Evolutionary conservation across 1,140 invertebrate species (phyloP).

Genomic region (Melipona quadrifasciata): DNA sequence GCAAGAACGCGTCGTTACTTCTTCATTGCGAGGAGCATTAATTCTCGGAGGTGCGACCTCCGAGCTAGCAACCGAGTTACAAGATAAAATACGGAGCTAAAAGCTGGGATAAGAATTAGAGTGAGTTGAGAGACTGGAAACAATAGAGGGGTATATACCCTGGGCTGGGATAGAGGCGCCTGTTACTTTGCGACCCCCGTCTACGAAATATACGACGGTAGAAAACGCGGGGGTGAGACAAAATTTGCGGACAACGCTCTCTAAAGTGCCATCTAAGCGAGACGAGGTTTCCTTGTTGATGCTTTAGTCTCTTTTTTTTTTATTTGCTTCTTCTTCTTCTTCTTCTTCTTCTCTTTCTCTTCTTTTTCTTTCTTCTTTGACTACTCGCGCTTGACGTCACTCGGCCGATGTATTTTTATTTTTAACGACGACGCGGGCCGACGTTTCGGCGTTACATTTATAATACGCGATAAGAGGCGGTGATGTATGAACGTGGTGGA

Average conservation of each 20-base stretch:
- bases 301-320: background rate
- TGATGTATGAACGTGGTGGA: background rate
- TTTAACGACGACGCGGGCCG: background rate
- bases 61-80: background rate
- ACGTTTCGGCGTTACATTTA: background rate
- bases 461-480: background rate
- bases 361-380: background rate
- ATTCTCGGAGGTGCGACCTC: background rate
- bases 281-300: background rate
- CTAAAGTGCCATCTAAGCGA: background rate
- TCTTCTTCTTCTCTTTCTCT: background rate
- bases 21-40: background rate
- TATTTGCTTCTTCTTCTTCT: too few relatives aligned
- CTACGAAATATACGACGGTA: background rate
- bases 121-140: background rate
- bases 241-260: background rate
- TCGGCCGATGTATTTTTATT: constrained; percentile 2
- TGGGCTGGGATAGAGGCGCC: too few relatives aligned
- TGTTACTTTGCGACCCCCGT: background rate
- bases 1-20: background rate
- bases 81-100: background rate
- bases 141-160: background rate
- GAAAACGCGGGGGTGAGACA: background rate
- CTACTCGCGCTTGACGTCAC: background rate
- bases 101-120: background rate